These are phyloP conservation scores for Rhabdophis nuchalis DNA, from an alignment of 2,797 vertebrate genomes.

Conservation along the genomic window DNA sequence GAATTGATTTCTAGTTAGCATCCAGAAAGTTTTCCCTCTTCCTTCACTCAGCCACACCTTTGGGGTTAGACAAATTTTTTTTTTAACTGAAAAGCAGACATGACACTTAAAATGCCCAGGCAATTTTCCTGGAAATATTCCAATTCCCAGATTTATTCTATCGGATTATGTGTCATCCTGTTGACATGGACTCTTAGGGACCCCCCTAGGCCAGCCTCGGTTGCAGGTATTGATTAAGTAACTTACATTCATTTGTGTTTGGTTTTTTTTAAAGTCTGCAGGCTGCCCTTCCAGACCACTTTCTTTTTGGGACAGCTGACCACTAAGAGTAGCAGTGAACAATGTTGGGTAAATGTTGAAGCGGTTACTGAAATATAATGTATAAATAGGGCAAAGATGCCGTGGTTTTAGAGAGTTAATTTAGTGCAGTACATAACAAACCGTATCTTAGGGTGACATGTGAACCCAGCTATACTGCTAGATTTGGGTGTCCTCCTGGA, in stretches of 20 bases:
- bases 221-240: background rate
- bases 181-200: background rate
- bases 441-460: background rate
- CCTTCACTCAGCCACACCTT: background rate
- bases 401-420: background rate
- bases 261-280: background rate
- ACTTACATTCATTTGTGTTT: background rate
- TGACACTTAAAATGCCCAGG: background rate
- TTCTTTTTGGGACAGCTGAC: background rate
- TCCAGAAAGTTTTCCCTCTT: background rate
- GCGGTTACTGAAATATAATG: background rate
- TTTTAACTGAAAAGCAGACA: background rate
- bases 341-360: background rate
- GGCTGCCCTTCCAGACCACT: background rate
- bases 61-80: background rate
- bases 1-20: slow-evolving; percentile 2
- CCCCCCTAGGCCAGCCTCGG: background rate
- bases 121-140: background rate
- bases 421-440: background rate
- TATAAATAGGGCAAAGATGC: background rate
- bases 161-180: background rate
- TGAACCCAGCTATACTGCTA: background rate
- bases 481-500: too few relatives aligned
- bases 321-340: background rate
- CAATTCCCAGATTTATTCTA: background rate